These are phyloP conservation scores for Loris lydekkerianus DNA, from an alignment of 2,797 vertebrate genomes.

Conservation along the genomic window DNA sequence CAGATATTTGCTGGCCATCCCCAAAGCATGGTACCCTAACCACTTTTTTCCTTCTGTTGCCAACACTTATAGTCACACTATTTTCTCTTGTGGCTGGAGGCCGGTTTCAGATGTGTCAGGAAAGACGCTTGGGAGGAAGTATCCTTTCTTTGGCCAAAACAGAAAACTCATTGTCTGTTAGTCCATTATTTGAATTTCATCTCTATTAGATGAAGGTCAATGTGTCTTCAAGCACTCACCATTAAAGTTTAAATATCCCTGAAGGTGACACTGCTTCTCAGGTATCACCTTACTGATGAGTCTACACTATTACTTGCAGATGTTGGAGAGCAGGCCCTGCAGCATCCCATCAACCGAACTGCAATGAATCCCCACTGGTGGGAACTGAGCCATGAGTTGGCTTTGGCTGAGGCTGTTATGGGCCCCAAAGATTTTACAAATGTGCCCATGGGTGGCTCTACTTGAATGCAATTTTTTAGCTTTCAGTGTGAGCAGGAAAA, in stretches of 20 bases:
- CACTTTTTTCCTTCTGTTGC: neutral
- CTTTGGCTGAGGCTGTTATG: neutral
- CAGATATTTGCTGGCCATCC: neutral
- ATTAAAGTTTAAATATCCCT: neutral
- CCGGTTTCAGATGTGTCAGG: neutral
- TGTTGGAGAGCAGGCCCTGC: neutral
- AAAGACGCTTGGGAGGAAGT: neutral
- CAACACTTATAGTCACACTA: no score
- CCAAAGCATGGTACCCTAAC: no score
- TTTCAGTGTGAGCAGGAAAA: neutral
- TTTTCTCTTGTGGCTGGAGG: neutral
- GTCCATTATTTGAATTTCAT: neutral
- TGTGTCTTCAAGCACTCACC: neutral
- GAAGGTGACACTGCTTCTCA: neutral
- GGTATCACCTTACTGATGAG: neutral
- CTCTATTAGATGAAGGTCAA: neutral
- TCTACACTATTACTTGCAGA: neutral
- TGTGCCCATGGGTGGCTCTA: neutral
- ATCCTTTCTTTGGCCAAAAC: neutral
- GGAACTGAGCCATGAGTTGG: neutral
- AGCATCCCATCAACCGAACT: rapidly evolving
- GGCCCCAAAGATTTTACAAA: neutral
- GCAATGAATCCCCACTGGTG: neutral
- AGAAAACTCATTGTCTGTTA: neutral
- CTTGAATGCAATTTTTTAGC: neutral